These are phyloP conservation scores for Alectura lathami DNA, from an alignment of 2,113 vertebrate species.

Conservation along the genomic window DNA sequence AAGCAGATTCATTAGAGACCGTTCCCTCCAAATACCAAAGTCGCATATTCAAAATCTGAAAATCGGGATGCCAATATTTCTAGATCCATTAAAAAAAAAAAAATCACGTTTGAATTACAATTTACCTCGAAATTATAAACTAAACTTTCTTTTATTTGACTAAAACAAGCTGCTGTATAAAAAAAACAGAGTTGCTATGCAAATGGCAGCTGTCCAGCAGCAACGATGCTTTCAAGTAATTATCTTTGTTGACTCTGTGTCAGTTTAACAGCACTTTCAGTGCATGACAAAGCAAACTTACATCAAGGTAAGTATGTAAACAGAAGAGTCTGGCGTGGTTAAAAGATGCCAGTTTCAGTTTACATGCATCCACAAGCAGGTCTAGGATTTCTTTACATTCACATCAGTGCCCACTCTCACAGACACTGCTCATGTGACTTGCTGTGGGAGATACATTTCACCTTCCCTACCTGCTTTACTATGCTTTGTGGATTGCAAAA, in stretches of 20 bases:
- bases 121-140: not conserved
- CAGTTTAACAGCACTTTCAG: not conserved
- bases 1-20: not conserved
- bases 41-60: not conserved
- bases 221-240: not conserved
- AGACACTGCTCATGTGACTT: not conserved
- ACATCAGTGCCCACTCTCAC: not conserved
- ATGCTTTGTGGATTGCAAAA: not conserved
- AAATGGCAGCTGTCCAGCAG: not conserved
- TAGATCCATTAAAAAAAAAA: not conserved
- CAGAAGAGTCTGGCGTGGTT: not conserved
- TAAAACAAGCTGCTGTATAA: not conserved
- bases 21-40: not conserved
- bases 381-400: not conserved
- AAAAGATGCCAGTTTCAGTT: not conserved
- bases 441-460: not conserved
- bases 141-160: not conserved
- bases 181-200: not conserved
- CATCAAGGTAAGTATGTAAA: not conserved
- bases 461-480: not conserved
- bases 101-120: not conserved
- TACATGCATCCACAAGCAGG: not conserved
- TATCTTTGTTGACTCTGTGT: not conserved
- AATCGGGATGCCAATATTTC: not conserved
- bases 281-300: not conserved